Evolutionary conservation across 1,140 invertebrate genomes (phyloP), one percentile per base, ranked within the genome.

Genomic region (Vanessa tameamea): DNA sequence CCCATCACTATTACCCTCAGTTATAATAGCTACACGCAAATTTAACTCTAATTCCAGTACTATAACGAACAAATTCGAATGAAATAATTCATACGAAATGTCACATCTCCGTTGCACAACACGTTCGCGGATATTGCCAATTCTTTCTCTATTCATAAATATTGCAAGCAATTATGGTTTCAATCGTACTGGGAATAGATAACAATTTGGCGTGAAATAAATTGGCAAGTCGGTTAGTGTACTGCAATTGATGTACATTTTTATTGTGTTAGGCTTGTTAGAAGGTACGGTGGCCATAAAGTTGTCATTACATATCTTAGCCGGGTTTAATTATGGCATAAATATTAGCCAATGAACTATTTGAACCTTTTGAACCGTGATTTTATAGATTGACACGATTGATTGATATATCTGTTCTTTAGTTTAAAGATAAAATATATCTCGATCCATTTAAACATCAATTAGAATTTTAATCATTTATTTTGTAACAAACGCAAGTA

Each of bases 101-200:
- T 20, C 47, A 65, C 43, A 71, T 70, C 47, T 66, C 47, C 23
- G 51, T 70, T 37, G 59, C 20, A 50, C 69, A 69, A 73, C 73
- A 75, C 73, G 79, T 71, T 78, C 75, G 78, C 78, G 80, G 78
- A 79, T 81, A 79, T 79, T 82, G 76, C 72, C 76, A 79, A 78
- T 82, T 78, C 77, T 79, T 73, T 73, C 72, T 57, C 70, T 73
- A 74, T 76, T 73, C 69, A 76, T 76, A 73, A 79, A 72, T 76
- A 73, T 79, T 72, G 31, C 61, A 73, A 57, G 71, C 75, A 79
- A 76, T 72, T 72, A 73, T 79, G 75, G 65, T 31, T 72, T 74
- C 57, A 76, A 67, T 76, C 72, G 48, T 72, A 48, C 70, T 53
- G 15, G 77, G 14, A 64, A 74, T 79, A 79, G 53, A 71, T 63